A percentile compares a stretch with the other conserved stretches of the same genome.
Evolutionary conservation across 2,797 vertebrate genomes (phyloP).

Genomic region (Hydrocynus forskahlii): DNA sequence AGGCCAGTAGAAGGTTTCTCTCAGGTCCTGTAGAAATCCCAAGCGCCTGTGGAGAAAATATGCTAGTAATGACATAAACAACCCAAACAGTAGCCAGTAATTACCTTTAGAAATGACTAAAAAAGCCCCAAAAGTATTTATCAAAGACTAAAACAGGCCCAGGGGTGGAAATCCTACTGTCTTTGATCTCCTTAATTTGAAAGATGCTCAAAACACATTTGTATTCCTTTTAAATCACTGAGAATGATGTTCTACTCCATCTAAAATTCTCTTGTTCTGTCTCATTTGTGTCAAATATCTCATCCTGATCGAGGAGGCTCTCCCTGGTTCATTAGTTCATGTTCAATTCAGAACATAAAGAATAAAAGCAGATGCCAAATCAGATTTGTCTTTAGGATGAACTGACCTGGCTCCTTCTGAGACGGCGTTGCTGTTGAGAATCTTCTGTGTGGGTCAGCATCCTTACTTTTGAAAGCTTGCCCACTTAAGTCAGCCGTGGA

Average conservation of each 20-base stretch:
- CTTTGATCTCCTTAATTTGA: not conserved
- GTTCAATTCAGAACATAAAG: not conserved
- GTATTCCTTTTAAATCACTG: not conserved
- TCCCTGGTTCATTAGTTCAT: not conserved
- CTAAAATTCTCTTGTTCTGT: not conserved
- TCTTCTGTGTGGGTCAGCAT: slow-evolving; percentile 53
- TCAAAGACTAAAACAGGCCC: too few species aligned
- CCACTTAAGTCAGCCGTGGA: slow-evolving; percentile 55
- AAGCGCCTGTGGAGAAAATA: slow-evolving; percentile 17
- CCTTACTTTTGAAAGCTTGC: slow-evolving; percentile 66
- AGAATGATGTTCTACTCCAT: not conserved
- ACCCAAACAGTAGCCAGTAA: not conserved
- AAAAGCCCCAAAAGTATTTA: not conserved
- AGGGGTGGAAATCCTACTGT: too few species aligned
- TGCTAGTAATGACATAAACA: not conserved
- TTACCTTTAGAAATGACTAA: not conserved
- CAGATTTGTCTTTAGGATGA: not conserved
- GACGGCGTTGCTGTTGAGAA: slow-evolving; percentile 58
- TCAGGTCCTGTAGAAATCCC: not conserved
- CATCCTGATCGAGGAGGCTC: not conserved
- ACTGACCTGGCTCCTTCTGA: slow-evolving; percentile 24
- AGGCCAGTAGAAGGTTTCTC: not conserved
- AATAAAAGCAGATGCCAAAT: not conserved
- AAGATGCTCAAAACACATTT: not conserved
- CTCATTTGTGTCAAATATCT: not conserved